Evolutionary conservation across 2,888 invertebrate genomes (phyloP), one percentile per base, ranked within the genome.

Genomic region (Synergus japonicus): DNA sequence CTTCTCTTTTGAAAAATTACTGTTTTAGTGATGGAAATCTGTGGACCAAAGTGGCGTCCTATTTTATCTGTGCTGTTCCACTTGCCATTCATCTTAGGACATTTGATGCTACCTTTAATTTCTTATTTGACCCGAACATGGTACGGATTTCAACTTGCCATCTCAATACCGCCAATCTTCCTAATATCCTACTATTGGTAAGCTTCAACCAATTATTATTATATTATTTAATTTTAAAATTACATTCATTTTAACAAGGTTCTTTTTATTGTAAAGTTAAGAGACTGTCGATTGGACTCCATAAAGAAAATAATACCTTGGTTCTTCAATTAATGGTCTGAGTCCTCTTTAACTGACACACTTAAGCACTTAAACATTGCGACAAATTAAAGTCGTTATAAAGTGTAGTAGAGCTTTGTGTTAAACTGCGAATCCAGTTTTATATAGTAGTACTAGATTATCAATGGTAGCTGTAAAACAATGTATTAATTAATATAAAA

Each of bases 41-140:
- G 94, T 80, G 95, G 95, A 41, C 89, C 92, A 13, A 90, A 92
- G 84, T 93, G 93, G 92, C 89, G 93, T 2, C 92, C 93, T 8
- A 88, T 89, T 0, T 89, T 93, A 77, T 92, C 93, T 0, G 94
- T 94, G 46, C 87, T 95, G 0, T 93, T 93, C 67, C 95, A 95
- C 85, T 89, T 94, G 77, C 93, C 94, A 12, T 95, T 94, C 85
- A 90, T 94, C 58, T 80, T 93, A n/a, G 94, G 94, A 5, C 94
- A 95, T 83, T 92, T 94, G 76, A 88, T 93, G 2, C 92, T 94
- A 83, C 93, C 95, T 4, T 90, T 93, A n/a, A 93, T 95, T 85
- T 94, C 95, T 9, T 95, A 94, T 87, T 93, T 93, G 83, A 92
- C 94, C 3, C 92, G 94, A 78, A 94, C 95, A 63, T 95, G 95